Evolutionary conservation across 2,113 vertebrate species (phyloP), one percentile per base, ranked within the genome.

Genomic region (Odocoileus virginianus): DNA sequence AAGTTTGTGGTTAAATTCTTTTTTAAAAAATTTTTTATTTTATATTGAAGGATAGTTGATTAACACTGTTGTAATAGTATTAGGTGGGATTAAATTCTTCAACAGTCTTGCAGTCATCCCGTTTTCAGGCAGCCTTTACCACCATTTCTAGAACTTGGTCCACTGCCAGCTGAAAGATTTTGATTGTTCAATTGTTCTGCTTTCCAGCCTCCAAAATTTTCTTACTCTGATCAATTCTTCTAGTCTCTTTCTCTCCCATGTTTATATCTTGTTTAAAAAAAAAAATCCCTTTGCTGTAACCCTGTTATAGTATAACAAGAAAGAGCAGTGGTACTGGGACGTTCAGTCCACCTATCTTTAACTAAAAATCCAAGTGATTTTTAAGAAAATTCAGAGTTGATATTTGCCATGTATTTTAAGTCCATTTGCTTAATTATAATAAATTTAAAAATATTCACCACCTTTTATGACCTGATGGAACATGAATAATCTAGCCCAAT

Each of bases 151-250:
- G 76, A 76, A 43, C 1, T 71, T 76, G 60, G 25, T 33, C 27
- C 50, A 54, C 36, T 61, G 27, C 15, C n/a, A 27, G 12, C 90
- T 67, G 14, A 85, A 74, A 74, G 67, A 40, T 19, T 40, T 74
- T 74, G 67, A 40, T 12, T 40, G 5, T 25, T 13, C 12, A 33
- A 0, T 28, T 57, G 7, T 82, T 85, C 54, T 58, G 13, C 17
- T 98, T 95, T 92, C 45, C 50, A 88, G 27, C 57, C 92, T 96
- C 82, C 40, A 85, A 87, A 87, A 28, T 47, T 12, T 15, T 67
- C 36, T 67, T 28, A 5, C n/a, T 94, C 6, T 54, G 25, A 40
- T 84, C 50, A 58, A 30, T 43, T 71, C 12, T 64, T 90, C 33
- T 55, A 5, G 30, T 82, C 17, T 67, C 33, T 89, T 85, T 87